Evolutionary conservation across 2,113 vertebrate species (phyloP), one percentile per base, ranked within the genome.

Genomic region (Cottus gobio): DNA sequence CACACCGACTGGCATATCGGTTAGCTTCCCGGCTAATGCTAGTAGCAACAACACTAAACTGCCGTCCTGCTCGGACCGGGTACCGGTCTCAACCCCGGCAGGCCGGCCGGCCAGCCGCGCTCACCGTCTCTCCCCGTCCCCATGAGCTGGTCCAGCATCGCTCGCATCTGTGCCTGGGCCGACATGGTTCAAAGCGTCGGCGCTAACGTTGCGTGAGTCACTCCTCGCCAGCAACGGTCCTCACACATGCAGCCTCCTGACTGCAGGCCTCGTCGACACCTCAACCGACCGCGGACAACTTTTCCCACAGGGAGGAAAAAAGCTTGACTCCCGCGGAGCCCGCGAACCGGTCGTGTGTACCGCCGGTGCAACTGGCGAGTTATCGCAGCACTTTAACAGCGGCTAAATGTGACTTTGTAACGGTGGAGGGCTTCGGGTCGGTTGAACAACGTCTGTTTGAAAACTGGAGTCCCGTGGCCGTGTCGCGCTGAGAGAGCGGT

Each of bases 101-200:
- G 1, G 48, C n/a, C 2, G 0, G 7, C 24, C 34, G 7, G 1
- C 31, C 20, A 1, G 48, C n/a, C 3, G 0, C 5, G 83, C 96
- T 97, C 95, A 99, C 97, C 98, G 93, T 98, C 98, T 95, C 97
- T 96, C 81, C 96, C 96, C 37, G 98, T 99, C 86, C 97, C 98
- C 98, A 99, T 99, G 70, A 99, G 94, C 95, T 99, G 97, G 95
- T 99, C 98, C 94, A 99, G 95, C 97, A 99, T 98, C 71, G 98
- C 97, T 91, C 97, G 94, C 98, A 99, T 99, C 94, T 99, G 98
- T 80, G 98, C 98, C 92, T 99, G 97, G 91, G 97, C 98, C 96
- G 97, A 99, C 98, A 99, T 99, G 84, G 93, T 91, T 37, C 42
- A 75, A 39, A 8, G 20, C 61, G 39, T 69, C 50, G 3, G 3